Conservation (phyloP, 2,113 vertebrate species). For the Gorsachius goisagi region DNA sequence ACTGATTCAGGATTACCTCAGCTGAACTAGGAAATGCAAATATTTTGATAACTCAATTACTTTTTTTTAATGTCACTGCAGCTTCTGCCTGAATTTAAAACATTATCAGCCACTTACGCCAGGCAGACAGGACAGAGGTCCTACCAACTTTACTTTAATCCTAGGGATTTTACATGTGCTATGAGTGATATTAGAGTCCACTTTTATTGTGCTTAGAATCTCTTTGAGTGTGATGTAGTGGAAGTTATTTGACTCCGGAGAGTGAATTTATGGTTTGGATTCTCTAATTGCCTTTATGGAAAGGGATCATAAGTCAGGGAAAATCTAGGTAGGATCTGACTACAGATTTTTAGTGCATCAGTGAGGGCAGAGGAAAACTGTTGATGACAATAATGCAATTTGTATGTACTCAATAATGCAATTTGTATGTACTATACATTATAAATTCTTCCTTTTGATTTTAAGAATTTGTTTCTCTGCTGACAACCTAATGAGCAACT, state of each 20-base stretch:
- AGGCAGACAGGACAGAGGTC: background rate
- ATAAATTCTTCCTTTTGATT: background rate
- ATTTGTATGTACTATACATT: background rate
- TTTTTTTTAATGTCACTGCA: background rate
- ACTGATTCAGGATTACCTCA: background rate
- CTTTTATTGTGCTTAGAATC: background rate
- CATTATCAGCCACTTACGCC: background rate
- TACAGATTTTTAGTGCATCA: background rate
- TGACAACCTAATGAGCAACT: background rate
- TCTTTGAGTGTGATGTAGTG: background rate
- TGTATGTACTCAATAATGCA: background rate
- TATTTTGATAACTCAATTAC: background rate
- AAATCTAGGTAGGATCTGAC: background rate
- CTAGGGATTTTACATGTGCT: background rate
- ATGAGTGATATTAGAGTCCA: background rate
- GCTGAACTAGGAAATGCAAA: background rate
- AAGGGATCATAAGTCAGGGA: background rate
- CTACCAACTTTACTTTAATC: background rate
- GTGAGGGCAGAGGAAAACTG: background rate
- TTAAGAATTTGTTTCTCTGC: background rate
- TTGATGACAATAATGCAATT: background rate
- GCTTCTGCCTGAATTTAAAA: background rate
- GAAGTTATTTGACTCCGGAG: background rate
- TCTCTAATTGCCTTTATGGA: background rate
- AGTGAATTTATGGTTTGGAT: background rate